Evolutionary conservation across 2,888 invertebrate species (phyloP).

Genomic region (Cheiracanthium punctorium): DNA sequence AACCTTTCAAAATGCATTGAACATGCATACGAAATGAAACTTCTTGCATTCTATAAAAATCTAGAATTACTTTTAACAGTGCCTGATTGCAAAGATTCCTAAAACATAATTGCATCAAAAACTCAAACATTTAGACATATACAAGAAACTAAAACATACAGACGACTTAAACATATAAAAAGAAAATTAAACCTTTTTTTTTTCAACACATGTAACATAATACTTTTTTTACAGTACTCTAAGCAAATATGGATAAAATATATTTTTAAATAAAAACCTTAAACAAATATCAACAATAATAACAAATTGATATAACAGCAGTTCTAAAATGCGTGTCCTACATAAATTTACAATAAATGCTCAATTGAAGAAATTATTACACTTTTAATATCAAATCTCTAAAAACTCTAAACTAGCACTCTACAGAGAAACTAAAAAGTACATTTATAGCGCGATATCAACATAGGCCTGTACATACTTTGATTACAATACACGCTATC

Average conservation of each 20-base stretch:
- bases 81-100: no score
- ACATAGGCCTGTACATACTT: conserved; percentile 54
- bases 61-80: no score
- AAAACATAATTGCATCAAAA: no score
- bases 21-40: no score
- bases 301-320: background rate
- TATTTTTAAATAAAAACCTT: background rate
- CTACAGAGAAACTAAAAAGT: conserved; percentile 21
- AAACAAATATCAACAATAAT: background rate
- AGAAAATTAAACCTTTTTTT: background rate
- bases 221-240: background rate
- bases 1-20: no score
- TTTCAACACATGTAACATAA: background rate
- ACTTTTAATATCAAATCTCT: conserved; percentile 8
- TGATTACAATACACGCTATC: conserved; percentile 29
- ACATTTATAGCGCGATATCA: conserved; percentile 24
- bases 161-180: background rate
- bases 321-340: background rate
- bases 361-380: background rate
- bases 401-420: conserved; percentile 52
- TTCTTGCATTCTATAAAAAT: no score
- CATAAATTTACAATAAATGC: background rate
- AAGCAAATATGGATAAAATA: background rate
- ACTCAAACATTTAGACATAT: background rate
- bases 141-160: background rate